Base-by-base conservation (phyloP, 2,888 invertebrate species). In the Acholoe squamosa region DNA sequence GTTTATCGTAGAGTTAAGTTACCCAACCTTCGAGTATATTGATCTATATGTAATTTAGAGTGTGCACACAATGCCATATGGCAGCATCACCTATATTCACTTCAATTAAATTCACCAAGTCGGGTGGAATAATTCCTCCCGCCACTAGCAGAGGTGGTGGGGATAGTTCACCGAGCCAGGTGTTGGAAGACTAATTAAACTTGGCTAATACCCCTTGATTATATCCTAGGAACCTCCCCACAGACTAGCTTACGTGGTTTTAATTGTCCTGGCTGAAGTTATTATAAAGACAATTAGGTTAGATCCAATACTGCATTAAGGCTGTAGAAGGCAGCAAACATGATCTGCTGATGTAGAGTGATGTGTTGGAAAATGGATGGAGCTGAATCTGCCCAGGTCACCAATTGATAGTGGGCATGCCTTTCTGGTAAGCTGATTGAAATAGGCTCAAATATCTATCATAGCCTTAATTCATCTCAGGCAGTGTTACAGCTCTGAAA, bases 221-320 rank as follows among this genome's bases (percentile, higher is more conserved):
- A 61, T 61, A 61, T 19, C 14, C 61, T 19, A n/a, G 22, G 61
- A 61, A n/a, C 19, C 43, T 19, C 61, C 61, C 61, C 61, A n/a
- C 22, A 61, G 61, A 14, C 61, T 61, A n/a, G 22, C 61, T 19
- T 61, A 61, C n/a, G 61, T 19, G n/a, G 61, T 61, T 61, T 61
- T 61, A 61, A 61, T 61, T 61, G 61, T 61, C 61, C 19, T 61
- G 61, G 61, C 61, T 61, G 22, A n/a, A 61, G 61, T 61, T 61
- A 61, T 61, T 61, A 61, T 61, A 61, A 61, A 61, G 61, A 7
- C 61, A 61, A 61, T 61, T 61, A 61, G n/a, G 61, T 61, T 61
- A 61, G 61, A 61, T 19, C n/a, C 61, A 61, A n/a, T 61, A n/a
- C 22, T 61, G 5, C 61, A 61, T 61, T 61, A 61, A n/a, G 61